A percentile compares a stretch with the other conserved stretches of the same genome.
Conservation (phyloP, 2,888 invertebrate species). For the Eupithecia subumbrata region DNA sequence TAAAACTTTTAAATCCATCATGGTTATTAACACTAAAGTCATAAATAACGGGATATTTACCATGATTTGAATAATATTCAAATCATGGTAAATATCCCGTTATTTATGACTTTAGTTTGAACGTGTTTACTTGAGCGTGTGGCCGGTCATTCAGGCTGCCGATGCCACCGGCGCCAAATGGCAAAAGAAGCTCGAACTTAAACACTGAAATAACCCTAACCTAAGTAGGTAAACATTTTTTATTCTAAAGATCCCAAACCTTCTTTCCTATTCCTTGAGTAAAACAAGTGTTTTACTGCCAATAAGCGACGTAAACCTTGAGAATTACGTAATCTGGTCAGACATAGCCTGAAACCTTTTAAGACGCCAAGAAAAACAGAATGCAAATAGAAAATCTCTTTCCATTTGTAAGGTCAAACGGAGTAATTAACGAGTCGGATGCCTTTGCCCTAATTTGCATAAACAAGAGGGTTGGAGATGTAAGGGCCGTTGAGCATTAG, state of each 20-base stretch:
- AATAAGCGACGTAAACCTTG: not conserved
- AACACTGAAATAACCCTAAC: not conserved
- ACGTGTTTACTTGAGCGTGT: too few relatives aligned
- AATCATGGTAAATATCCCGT: too few relatives aligned
- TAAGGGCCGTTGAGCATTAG: constrained; percentile 8
- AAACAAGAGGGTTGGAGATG: constrained; percentile 11
- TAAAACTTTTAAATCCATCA: too few relatives aligned
- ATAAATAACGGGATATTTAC: too few relatives aligned
- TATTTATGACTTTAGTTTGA: too few relatives aligned
- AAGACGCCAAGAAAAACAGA: constrained; percentile 21
- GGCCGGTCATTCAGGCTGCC: not conserved
- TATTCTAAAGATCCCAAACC: not conserved
- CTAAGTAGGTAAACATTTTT: not conserved
- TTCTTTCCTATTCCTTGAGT: not conserved
- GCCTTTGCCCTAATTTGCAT: constrained; percentile 22
- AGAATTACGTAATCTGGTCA: constrained; percentile 12
- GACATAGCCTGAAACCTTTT: constrained; percentile 21
- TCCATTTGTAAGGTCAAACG: constrained; percentile 20
- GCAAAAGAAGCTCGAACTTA: not conserved
- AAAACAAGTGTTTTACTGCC: not conserved
- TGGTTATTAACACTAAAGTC: too few relatives aligned
- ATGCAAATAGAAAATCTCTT: constrained; percentile 27
- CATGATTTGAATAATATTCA: too few relatives aligned
- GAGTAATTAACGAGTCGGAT: constrained; percentile 24
- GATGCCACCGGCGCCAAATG: not conserved